Conservation (phyloP, 1,140 invertebrate genomes). For the Papilio aristodemus region DNA sequence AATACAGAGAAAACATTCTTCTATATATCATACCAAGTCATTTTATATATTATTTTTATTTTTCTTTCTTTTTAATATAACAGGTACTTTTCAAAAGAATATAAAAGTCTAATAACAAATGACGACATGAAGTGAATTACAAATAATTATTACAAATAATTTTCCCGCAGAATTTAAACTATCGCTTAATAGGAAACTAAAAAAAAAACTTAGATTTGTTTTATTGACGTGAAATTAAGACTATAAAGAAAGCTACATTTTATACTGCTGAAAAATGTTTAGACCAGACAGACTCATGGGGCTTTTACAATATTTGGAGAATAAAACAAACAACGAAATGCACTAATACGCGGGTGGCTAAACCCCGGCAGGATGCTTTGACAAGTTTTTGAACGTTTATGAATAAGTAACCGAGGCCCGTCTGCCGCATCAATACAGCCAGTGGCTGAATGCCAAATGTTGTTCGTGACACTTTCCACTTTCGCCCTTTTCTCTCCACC, state of each 20-base stretch:
- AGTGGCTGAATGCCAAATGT: constrained; percentile 72
- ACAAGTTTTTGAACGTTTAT: constrained; percentile 76
- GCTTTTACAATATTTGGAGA: constrained; percentile 38
- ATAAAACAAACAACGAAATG: constrained; percentile 51
- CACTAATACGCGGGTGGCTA: constrained; percentile 56
- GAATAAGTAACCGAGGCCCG: constrained; percentile 71
- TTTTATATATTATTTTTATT: not conserved
- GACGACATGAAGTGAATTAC: too few relatives aligned
- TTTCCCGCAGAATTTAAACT: not conserved
- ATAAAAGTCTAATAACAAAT: too few relatives aligned
- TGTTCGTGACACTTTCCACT: constrained; percentile 76
- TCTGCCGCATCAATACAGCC: constrained; percentile 71
- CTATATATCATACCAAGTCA: not conserved
- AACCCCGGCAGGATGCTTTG: constrained; percentile 49
- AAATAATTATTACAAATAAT: too few relatives aligned
- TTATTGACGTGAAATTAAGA: not conserved
- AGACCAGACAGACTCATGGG: constrained; percentile 2
- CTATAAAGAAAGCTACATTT: not conserved
- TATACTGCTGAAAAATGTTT: not conserved
- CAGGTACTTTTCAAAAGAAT: not conserved
- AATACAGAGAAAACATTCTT: not conserved
- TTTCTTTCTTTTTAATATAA: not conserved
- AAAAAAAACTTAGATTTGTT: not conserved
- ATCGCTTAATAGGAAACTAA: not conserved
- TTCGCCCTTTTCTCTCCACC: constrained; percentile 64